Percentiles rank a stretch among this genome's conserved stretches.
phyloP scores from a whole-genome alignment of 2,888 invertebrate genomes.

The Agrenia bidenticulata region DNA sequence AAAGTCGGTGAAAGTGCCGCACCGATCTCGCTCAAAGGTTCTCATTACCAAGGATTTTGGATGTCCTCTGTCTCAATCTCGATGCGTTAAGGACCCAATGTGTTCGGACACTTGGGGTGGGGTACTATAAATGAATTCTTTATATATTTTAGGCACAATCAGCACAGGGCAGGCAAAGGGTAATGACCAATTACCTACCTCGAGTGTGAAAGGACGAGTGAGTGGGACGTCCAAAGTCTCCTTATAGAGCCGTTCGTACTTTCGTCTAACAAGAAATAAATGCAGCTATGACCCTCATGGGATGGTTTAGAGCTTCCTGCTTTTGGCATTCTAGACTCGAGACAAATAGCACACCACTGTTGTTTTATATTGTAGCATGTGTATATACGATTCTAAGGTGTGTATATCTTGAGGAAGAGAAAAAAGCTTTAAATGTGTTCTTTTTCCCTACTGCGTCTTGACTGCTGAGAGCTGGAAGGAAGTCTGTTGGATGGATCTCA shows the following conservation, averaged over 20 bases:
- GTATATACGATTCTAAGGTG: neutral
- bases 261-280: conserved; percentile 52
- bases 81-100: neutral
- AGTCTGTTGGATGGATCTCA: no score
- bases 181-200: conserved; percentile 47
- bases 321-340: conserved; percentile 10
- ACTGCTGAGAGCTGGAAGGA: no score
- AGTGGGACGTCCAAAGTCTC: conserved; percentile 47
- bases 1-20: no score
- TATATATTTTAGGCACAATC: neutral
- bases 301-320: conserved; percentile 48
- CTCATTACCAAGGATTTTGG: no score
- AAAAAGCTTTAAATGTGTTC: no score
- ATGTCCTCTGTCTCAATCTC: neutral
- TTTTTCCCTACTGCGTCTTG: no score
- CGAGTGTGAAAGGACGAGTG: conserved; percentile 14
- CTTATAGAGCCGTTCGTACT: conserved; percentile 47
- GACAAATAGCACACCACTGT: no score
- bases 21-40: no score
- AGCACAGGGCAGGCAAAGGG: conserved; percentile 16
- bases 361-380: neutral
- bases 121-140: no score
- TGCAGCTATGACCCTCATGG: conserved; percentile 46
- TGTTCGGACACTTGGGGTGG: neutral
- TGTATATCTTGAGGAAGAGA: no score